phyloP scores from a whole-genome alignment of 2,888 invertebrate species.

The Hanleya hanleyi region DNA sequence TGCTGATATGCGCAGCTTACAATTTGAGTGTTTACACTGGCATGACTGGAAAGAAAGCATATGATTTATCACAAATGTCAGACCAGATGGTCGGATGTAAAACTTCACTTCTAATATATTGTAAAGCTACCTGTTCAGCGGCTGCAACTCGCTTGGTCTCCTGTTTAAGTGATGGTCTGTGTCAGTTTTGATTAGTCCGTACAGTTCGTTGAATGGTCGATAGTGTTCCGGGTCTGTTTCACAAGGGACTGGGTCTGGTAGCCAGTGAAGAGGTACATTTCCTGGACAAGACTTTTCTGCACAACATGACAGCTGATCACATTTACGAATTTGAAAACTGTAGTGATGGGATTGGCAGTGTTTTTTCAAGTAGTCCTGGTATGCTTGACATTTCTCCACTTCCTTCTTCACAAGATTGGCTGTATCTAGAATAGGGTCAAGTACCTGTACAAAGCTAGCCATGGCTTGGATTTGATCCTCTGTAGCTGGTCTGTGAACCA shows the following conservation, averaged over 20 bases:
- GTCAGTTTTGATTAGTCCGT: slow-evolving; percentile 27
- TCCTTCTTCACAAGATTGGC: too few relatives aligned
- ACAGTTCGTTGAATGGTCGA: slow-evolving; percentile 15
- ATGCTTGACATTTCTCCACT: too few relatives aligned
- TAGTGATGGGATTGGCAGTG: slow-evolving; percentile 29
- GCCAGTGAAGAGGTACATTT: slow-evolving; percentile 16
- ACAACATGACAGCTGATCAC: slow-evolving; percentile 24
- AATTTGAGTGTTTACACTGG: too few relatives aligned
- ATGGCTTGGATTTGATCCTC: not conserved
- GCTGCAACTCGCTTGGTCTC: slow-evolving; percentile 26
- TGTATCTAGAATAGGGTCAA: too few relatives aligned
- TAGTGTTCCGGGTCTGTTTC: slow-evolving; percentile 24
- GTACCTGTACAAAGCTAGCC: too few relatives aligned
- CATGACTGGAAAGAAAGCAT: too few relatives aligned
- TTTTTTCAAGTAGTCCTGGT: slow-evolving; percentile 22
- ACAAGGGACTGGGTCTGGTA: slow-evolving; percentile 32
- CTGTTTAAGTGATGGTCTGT: slow-evolving; percentile 23
- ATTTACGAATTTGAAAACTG: slow-evolving; percentile 30
- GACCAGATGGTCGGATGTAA: too few relatives aligned
- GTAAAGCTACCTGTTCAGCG: slow-evolving; percentile 28
- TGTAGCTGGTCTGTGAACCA: not conserved
- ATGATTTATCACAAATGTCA: too few relatives aligned
- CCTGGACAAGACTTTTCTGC: slow-evolving; percentile 4
- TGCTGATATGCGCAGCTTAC: too few relatives aligned
- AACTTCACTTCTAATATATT: not conserved